Evolutionary conservation across 2,113 vertebrate genomes (phyloP), one percentile per base, ranked within the genome.

Genomic region (Climacteris rufus): DNA sequence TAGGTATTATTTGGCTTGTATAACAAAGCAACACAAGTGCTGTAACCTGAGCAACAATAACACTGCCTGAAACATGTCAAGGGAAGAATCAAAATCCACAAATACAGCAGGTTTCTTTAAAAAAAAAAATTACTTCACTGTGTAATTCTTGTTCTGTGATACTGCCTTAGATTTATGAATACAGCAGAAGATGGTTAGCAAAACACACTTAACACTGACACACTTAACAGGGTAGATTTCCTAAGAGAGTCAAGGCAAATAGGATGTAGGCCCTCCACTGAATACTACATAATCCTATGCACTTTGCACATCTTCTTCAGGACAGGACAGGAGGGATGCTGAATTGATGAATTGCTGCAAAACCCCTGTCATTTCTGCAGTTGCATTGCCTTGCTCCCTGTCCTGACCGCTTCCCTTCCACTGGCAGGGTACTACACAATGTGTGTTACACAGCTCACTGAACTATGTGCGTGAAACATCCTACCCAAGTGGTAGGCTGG

Each of bases 341-440:
- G 33, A 52, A 28, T 20, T 25, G 13, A 23, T 39, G 35, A 45
- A 30, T 23, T 77, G 44, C 49, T 84, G n/a, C 31, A 63, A 92
- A 81, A 30, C 7, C 17, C 5, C 27, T 39, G 9, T 19, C 35
- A 56, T 27, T 40, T 8, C 17, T 52, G 17, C 45, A 42, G 33
- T 24, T 56, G 13, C 35, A 42, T 28, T 89, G 31, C n/a, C 16
- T 35, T 35, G n/a, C 24, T 57, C 21, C 33, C 10, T 44, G 20
- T 15, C 65, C 53, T 54, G 28, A 47, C 18, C 31, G 30, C 6
- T 1, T 35, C 5, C 35, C 31, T 10, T 65, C 2, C 0, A 2
- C 19, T 75, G 14, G 27, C 37, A 37, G 19, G 16, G 9, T 53
- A 37, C 10, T 6, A 17, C 22, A 30, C 39, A 27, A 5, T 8